Base-by-base conservation (phyloP, 2,888 invertebrate genomes). In the Mesorhabditis belari region DNA sequence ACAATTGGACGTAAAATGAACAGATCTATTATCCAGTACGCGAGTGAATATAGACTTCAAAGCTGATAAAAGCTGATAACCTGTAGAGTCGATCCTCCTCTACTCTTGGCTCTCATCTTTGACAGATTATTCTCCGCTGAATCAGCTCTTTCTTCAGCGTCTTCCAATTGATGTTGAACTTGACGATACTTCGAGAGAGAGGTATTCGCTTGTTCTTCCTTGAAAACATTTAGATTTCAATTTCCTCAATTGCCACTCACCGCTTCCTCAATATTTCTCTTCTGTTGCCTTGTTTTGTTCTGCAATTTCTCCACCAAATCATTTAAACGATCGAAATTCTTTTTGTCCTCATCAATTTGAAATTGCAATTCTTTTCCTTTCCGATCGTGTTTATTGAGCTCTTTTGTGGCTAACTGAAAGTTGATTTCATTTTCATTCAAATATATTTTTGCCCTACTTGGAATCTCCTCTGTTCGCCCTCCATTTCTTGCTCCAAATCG, bases 401-500 rank as follows among this genome's bases (percentile, higher is more conserved):
- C 85, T 71, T 83, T 82, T 4, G 84, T 84, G 67, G 85, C 85
- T 56, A 83, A 82, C 58, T 71, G 69, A 86, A 35, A 35, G n/a
- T 35, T 35, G 12, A 35, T 17, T 17, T 9, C 44, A 17, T 35
- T 35, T 17, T n/a, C 12, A 17, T 35, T 17, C 44, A 35, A 35
- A 35, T 17, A n/a, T 35, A 9, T n/a, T n/a, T 35, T 35, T 35
- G n/a, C 12, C 44, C 2, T 17, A 35, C 85, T 55, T 82, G 82
- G 70, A 61, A 71, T 5, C 21, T 62, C 66, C 65, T 67, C 63
- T 77, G 77, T 55, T 79, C 78, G 58, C 74, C 77, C 52, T 80
- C 96, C 81, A 96, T 87, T 86, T 98, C 96, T 83, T 92, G 91
- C 85, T 94, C 94, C 83, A 94, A 87, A 24, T 67, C 63, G 44